These are phyloP conservation scores for Cyanoderma ruficeps DNA, from an alignment of 2,113 vertebrate genomes.

Conservation along the genomic window DNA sequence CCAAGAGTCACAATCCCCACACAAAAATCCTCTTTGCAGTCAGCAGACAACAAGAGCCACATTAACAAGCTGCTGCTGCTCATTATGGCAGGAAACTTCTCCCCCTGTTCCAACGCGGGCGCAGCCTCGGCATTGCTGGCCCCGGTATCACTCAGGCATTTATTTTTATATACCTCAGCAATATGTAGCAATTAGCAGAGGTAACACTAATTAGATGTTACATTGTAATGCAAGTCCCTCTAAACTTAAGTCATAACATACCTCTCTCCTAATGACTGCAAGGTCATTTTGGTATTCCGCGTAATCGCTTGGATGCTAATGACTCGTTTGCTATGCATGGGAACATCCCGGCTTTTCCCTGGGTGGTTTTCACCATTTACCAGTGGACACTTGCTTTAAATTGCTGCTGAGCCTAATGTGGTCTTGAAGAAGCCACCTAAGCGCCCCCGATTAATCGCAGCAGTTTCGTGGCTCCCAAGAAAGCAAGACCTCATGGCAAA, in stretches of 20 bases:
- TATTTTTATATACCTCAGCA: conserved; percentile 66
- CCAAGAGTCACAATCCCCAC: neutral
- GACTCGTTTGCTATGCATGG: conserved; percentile 71
- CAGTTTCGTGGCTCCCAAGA: neutral
- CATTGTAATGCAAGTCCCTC: conserved; percentile 72
- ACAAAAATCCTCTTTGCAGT: neutral
- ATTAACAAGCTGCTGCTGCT: neutral
- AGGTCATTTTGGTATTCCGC: conserved; percentile 65
- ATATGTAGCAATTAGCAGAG: conserved; percentile 72
- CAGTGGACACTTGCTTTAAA: conserved; percentile 71
- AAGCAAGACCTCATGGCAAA: neutral
- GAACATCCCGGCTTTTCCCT: conserved; percentile 54
- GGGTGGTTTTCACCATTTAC: conserved; percentile 69
- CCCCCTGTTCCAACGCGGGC: neutral
- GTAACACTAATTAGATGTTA: conserved; percentile 77
- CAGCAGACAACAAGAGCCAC: neutral
- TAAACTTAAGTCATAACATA: conserved; percentile 75
- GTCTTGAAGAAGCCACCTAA: conserved; percentile 47
- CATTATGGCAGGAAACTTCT: neutral
- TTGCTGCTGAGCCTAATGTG: conserved; percentile 47
- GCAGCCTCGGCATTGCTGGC: neutral
- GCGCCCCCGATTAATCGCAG: conserved; percentile 19
- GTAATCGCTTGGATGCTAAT: conserved; percentile 70
- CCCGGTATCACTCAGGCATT: conserved; percentile 27
- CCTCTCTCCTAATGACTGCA: conserved; percentile 71